Evolutionary conservation across 1,140 invertebrate species (phyloP), one percentile per base, ranked within the genome.

Genomic region (Aphaenogaster ashmeadi): DNA sequence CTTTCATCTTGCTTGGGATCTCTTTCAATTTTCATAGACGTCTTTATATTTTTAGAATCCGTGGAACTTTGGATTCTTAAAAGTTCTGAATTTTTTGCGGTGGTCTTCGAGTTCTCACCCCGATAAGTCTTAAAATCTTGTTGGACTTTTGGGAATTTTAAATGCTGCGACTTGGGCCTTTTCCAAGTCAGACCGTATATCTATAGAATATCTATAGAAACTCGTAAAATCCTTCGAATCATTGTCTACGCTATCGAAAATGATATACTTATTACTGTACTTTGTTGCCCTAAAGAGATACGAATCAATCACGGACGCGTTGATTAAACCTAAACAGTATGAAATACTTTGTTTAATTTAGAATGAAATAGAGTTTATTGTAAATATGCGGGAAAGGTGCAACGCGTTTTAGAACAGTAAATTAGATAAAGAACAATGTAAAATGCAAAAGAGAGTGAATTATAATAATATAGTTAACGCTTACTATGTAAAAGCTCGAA

Each of bases 321-420:
- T 84, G 80, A 84, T 84, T 84, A 84, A 84, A 84, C 80, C 80
- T 84, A 84, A 84, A 84, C 80, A 84, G 80, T 84, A 84, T 84
- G 80, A 84, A 84, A 84, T 84, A 84, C 36, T 75, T 84, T 74
- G 69, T 84, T 84, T 84, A 84, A 84, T 84, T 74, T 84, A 44
- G 69, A 84, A 60, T 84, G 62, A 84, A 83, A 83, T 83, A 83
- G 80, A 84, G 71, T 84, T 84, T 84, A 84, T 84, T 84, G 80
- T 84, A 84, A 84, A 84, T 84, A 84, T 84, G 69, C 27, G 80
- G 69, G 69, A 84, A 84, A 84, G 69, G 80, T 84, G 80, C 80
- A 84, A 84, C 80, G 80, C 80, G 80, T 84, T 84, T 84, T 84
- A 84, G 80, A 84, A 50, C 52, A 52, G 38, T 60, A 84, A 84